Base-by-base conservation (phyloP, 2,113 vertebrate genomes). In the Theristicus caerulescens region DNA sequence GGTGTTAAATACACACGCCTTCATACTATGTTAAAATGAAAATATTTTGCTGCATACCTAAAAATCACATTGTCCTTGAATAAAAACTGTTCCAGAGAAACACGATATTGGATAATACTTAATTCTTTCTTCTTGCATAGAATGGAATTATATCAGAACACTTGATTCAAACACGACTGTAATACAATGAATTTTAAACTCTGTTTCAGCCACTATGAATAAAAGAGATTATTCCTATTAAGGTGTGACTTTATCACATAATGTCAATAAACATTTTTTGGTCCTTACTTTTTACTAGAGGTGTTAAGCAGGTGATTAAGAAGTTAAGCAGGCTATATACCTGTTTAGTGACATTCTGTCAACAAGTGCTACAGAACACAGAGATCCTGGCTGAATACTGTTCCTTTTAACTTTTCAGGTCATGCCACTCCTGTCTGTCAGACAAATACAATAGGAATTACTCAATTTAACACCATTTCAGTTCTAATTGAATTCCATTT, bases 401-500 rank as follows among this genome's bases (percentile, higher is more conserved):
- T 51, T 81, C 90, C 73, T 97, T 94, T 92, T 78, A 61, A 82
- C 90, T 96, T 95, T 89, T 88, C 94, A 94, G 96, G 93, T 95
- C 93, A 62, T 94, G 92, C 82, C 91, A 86, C 90, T 93, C 93
- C 88, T 94, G 89, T 94, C 97, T 86, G 67, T 97, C 98, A 97
- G 87, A 93, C 88, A 96, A 97, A 97, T 89, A 97, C 96, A 97
- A 97, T 94, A 97, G 97, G 96, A 98, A 98, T 98, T 97, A 97
- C 97, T 97, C 96, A 97, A 98, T 98, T 98, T 98, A 98, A 98
- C 97, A 97, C 94, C 72, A 74, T 98, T 98, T 97, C 97, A 82
- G 59, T 94, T 95, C 96, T 98, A 98, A 98, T 97, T 98, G 97
- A 98, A 98, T 98, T 97, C 97, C 97, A 97, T 98, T 98, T 98